Evolutionary conservation across 2,797 vertebrate genomes (phyloP).

Genomic region (Gallinago solitaria): DNA sequence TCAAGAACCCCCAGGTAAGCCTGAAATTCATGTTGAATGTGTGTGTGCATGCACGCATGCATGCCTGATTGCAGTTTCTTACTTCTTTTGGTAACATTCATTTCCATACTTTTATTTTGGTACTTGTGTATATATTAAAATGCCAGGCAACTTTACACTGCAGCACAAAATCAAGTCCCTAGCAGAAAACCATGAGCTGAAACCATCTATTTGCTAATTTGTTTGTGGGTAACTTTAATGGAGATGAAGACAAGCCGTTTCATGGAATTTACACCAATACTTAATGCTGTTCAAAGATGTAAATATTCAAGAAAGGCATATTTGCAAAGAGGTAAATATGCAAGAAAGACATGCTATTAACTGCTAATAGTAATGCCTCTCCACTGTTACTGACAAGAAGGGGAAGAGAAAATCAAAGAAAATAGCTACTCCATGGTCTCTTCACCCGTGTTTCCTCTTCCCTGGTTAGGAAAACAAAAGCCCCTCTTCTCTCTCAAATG

Average conservation of each 20-base stretch:
- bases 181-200: neutral
- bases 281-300: neutral
- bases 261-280: neutral
- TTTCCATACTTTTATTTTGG: neutral
- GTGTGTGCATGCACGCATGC: fast-evolving
- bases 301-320: neutral
- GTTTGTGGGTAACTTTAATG: neutral
- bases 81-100: neutral
- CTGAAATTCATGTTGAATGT: fast-evolving
- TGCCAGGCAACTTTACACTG: neutral
- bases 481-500: neutral
- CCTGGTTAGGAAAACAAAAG: neutral
- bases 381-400: neutral
- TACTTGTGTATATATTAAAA: neutral
- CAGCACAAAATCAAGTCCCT: neutral
- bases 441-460: neutral
- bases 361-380: neutral
- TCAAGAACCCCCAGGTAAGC: constrained; percentile 96
- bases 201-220: neutral
- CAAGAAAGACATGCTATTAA: neutral
- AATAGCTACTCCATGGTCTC: neutral
- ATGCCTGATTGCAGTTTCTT: neutral
- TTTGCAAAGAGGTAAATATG: neutral
- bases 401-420: neutral
- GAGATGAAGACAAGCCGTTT: neutral